Evolutionary conservation across 2,888 invertebrate species (phyloP), one percentile per base, ranked within the genome.

Genomic region (Phortica okadai): DNA sequence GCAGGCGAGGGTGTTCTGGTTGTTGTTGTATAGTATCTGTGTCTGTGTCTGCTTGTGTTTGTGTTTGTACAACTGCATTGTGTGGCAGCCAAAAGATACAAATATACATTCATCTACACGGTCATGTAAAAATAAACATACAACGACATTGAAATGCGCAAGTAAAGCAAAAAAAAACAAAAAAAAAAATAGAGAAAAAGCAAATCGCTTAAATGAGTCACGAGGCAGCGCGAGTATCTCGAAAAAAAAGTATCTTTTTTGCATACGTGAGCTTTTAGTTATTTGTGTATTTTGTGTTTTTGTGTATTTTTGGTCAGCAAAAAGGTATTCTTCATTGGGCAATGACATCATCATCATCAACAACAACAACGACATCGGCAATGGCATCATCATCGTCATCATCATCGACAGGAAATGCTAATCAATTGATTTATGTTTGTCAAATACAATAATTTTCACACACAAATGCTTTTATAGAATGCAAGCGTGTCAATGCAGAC

Each of bases 371-470:
- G 33, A 5, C 2, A 7, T 6, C 56, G 25, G 16, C 62, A 62
- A 25, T 10, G 25, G 10, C 25, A 62, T 62, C 62, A 62, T 62
- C 21, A 62, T 62, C 25, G 25, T 62, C 62, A 62, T 62, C 21
- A 62, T 62, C 10, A 21, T 10, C 16, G 42, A 66, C 66, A 66
- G 66, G 66, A 66, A 66, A 66, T 66, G 21, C 42, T 66, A 41
- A 66, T 66, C 42, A 66, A 41, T 66, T 66, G 41, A 66, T 66
- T 33, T 66, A 66, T 66, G 66, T 33, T 33, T 42, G 59, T 7
- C 59, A 21, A n/a, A 59, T n/a, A 21, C 14, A 21, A 59, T 59
- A 59, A 59, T 59, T 50, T 50, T 50, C 14, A 11, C 50, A 50
- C 50, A 50, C 14, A 50, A 50, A 50, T 50, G 50, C 10, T 50